A percentile compares a stretch with the other conserved stretches of the same genome.
These are phyloP conservation scores for Lacerta agilis DNA, from an alignment of 2,797 vertebrate species.

Conservation along the genomic window DNA sequence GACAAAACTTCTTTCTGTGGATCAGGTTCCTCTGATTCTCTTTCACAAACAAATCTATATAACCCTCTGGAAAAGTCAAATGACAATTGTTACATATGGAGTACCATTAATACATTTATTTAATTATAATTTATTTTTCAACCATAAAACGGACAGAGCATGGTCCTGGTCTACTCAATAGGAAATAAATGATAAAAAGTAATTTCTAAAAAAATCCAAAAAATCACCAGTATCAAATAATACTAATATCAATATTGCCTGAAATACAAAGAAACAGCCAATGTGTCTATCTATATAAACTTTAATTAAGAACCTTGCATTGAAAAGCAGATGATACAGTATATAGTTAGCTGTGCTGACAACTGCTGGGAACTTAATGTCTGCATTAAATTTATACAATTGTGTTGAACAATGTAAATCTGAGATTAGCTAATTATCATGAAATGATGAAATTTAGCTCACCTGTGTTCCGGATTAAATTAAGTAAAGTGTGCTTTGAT, in stretches of 20 bases:
- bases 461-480: constrained; percentile 60
- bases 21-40: not conserved
- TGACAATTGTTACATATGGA: constrained; percentile 74
- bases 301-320: constrained; percentile 81
- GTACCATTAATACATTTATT: constrained; percentile 86
- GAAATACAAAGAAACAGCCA: constrained; percentile 83
- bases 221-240: constrained; percentile 83
- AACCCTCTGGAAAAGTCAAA: constrained; percentile 61
- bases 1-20: not conserved
- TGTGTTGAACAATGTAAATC: constrained; percentile 74
- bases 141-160: constrained; percentile 84
- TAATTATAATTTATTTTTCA: constrained; percentile 82
- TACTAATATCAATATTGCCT: constrained; percentile 78
- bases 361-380: constrained; percentile 81
- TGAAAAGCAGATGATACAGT: constrained; percentile 82
- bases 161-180: constrained; percentile 80
- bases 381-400: constrained; percentile 80
- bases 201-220: constrained; percentile 80
- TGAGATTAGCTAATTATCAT: constrained; percentile 69
- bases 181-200: constrained; percentile 79
- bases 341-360: constrained; percentile 76
- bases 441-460: constrained; percentile 69
- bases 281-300: constrained; percentile 81
- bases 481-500: constrained; percentile 63
- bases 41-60: constrained; percentile 26